Evolutionary conservation across 2,797 vertebrate genomes (phyloP).

Genomic region (Helicolenus hilgendorfi): DNA sequence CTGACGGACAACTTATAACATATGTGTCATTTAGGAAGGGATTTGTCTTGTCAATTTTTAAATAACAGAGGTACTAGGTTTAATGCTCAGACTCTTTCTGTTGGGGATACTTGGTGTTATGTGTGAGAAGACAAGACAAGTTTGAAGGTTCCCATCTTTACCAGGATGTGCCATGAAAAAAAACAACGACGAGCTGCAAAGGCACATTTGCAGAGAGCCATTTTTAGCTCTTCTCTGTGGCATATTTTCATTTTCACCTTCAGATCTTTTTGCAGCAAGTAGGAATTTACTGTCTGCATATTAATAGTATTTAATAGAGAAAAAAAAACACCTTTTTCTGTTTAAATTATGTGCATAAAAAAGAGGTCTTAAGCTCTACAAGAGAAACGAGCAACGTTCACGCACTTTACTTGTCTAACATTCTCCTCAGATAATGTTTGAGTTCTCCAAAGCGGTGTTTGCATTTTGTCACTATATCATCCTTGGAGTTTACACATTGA

Average conservation of each 20-base stretch:
- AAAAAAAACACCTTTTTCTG: not conserved
- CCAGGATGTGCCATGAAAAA: not conserved
- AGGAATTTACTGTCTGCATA: not conserved
- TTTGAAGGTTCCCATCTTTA: not conserved
- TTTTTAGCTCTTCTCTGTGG: not conserved
- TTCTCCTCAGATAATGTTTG: constrained; percentile 21
- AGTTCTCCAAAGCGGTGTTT: not conserved
- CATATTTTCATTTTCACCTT: not conserved
- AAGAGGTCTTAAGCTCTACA: not conserved
- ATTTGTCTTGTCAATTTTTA: constrained; percentile 2
- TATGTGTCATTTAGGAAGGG: not conserved
- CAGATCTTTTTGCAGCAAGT: not conserved
- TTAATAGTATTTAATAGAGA: not conserved
- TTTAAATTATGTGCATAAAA: constrained; percentile 1
- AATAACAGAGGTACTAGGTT: not conserved
- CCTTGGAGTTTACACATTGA: constrained; percentile 15
- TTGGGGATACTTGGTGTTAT: not conserved
- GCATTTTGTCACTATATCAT: constrained; percentile 12
- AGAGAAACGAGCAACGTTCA: not conserved
- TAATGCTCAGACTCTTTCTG: not conserved
- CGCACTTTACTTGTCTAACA: not conserved
- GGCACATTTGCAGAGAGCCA: not conserved
- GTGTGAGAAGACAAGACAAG: not conserved
- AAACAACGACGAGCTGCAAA: not conserved
- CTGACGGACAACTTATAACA: constrained; percentile 7